Percentiles rank a stretch among this genome's conserved stretches.
Conservation (phyloP, 2,888 invertebrate genomes). For the Lasioglossum lativentre region DNA sequence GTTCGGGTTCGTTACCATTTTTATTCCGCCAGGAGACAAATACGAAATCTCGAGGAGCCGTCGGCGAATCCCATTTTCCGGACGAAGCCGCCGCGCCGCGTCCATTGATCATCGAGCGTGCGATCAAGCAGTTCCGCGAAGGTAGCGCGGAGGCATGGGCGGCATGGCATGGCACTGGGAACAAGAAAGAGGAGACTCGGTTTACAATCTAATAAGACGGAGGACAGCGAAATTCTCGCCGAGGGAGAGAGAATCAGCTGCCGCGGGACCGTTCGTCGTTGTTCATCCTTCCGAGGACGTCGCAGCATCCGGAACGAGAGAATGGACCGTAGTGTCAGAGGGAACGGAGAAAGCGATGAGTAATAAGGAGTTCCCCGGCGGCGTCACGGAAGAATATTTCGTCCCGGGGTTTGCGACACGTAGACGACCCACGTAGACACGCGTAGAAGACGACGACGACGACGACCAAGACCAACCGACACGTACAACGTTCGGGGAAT, state of each 20-base stretch:
- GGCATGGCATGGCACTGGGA: not conserved
- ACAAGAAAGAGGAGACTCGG: not conserved
- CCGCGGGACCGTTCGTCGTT: constrained; percentile 28
- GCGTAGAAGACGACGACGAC: constrained; percentile 35
- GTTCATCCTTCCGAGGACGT: constrained; percentile 51
- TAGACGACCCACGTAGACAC: constrained; percentile 33
- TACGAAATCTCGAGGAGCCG: not conserved
- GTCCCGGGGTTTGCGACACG: constrained; percentile 34
- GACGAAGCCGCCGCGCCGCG: not conserved
- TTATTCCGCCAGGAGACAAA: not conserved
- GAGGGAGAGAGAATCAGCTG: constrained; percentile 25
- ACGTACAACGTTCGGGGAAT: constrained; percentile 16
- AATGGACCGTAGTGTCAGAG: constrained; percentile 46
- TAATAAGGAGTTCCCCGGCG: constrained; percentile 44
- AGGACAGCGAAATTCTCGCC: not conserved
- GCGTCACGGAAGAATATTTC: constrained; percentile 51
- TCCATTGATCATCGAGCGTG: not conserved
- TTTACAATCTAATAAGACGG: constrained; percentile 13
- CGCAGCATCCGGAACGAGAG: constrained; percentile 39
- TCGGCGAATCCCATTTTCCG: not conserved
- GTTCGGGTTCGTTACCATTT: not conserved
- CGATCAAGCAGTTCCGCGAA: not conserved
- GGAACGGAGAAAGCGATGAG: constrained; percentile 53
- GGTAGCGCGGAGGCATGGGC: not conserved
- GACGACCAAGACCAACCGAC: not conserved